Evolutionary conservation across 2,888 invertebrate genomes (phyloP).

Genomic region (Prosopocoilus inquinatus): DNA sequence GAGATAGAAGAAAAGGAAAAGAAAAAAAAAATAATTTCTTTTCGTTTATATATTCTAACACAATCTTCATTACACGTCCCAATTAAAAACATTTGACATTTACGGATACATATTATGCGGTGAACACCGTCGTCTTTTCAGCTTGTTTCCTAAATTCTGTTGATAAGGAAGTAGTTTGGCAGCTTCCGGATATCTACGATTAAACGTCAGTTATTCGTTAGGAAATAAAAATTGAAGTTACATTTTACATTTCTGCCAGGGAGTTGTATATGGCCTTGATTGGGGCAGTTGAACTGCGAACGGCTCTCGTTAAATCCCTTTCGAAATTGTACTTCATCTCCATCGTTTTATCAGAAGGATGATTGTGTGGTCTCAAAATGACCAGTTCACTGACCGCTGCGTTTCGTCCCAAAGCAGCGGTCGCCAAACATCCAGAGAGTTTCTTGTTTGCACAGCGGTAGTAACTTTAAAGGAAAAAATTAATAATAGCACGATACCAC

Average conservation of each 20-base stretch:
- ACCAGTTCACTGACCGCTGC: conserved; percentile 18
- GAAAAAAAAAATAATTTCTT: background rate
- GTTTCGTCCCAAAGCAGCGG: conserved; percentile 23
- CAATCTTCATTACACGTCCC: background rate
- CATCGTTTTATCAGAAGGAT: conserved; percentile 27
- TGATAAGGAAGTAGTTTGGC: conserved; percentile 43
- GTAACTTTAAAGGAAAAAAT: conserved; percentile 22
- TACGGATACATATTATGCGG: conserved; percentile 7
- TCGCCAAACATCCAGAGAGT: conserved; percentile 29
- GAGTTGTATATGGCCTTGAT: conserved; percentile 40
- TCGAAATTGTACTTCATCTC: conserved; percentile 29
- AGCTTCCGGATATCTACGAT: conserved; percentile 45
- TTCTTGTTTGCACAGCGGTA: conserved; percentile 27
- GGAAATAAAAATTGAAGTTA: background rate
- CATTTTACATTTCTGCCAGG: conserved; percentile 43
- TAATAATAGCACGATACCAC: conserved; percentile 2
- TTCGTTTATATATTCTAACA: background rate
- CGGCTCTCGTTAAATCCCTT: conserved; percentile 24
- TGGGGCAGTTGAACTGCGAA: conserved; percentile 38
- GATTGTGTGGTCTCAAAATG: conserved; percentile 29
- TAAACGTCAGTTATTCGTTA: no score
- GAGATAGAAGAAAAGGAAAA: no score
- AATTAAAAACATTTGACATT: background rate
- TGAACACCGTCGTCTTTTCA: conserved; percentile 12
- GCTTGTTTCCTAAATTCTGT: conserved; percentile 12